Conservation (phyloP, 1,140 invertebrate species). For the Drosophila repletoides region DNA sequence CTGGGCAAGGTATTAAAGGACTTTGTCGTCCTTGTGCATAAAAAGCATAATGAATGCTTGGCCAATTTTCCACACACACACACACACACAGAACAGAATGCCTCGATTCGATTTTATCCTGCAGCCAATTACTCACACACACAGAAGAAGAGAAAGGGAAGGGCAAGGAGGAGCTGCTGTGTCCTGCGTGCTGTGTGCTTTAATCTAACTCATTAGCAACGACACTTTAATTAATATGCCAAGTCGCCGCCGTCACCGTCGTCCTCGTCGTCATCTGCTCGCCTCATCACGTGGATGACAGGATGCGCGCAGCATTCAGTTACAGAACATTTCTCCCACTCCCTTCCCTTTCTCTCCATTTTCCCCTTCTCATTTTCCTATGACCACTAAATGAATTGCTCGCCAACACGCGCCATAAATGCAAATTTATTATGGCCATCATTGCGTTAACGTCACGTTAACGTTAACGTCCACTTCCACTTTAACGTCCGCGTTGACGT, state of each 20-base stretch:
- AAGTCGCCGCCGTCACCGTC: constrained; percentile 3
- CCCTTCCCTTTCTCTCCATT: background rate
- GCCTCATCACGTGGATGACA: too few species aligned
- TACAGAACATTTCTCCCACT: background rate
- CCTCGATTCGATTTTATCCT: constrained; percentile 20
- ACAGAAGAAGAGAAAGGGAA: constrained; percentile 2
- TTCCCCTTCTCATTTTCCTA: background rate
- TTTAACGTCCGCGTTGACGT: background rate
- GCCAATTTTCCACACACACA: constrained; percentile 15
- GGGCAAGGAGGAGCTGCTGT: too few species aligned
- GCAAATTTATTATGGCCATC: constrained; percentile 69
- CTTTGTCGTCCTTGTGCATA: constrained; percentile 22
- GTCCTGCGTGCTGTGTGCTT: constrained; percentile 33
- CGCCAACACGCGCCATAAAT: constrained; percentile 62
- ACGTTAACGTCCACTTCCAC: background rate
- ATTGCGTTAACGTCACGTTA: constrained; percentile 55
- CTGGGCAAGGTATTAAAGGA: constrained; percentile 26
- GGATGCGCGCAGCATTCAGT: constrained; percentile 14
- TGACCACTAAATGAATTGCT: constrained; percentile 56
- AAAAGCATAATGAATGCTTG: constrained; percentile 39
- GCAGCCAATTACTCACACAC: constrained; percentile 37
- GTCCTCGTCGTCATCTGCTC: too few species aligned
- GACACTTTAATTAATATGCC: constrained; percentile 75
- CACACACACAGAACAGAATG: background rate
- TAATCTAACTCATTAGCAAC: constrained; percentile 74